Conservation (phyloP, 2,113 vertebrate genomes). For the Melierax canorus region DNA sequence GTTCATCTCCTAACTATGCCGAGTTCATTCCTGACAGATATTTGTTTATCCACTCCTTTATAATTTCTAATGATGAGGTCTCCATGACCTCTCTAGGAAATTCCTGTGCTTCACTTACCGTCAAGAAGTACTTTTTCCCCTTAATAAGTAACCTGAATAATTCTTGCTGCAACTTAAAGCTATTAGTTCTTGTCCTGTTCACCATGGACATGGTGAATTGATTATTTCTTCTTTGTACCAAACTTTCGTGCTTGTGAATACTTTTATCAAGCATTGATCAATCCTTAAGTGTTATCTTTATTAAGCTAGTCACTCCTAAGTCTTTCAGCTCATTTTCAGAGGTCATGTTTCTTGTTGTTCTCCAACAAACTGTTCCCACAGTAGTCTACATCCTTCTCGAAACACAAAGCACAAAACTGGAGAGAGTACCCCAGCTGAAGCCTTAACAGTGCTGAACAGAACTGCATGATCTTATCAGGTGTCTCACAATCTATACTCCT, state of each 20-base stretch:
- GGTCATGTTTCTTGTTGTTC: neutral
- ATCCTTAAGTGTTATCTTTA: neutral
- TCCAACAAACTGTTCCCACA: neutral
- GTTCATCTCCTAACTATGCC: neutral
- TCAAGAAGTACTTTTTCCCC: neutral
- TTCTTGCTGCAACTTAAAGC: neutral
- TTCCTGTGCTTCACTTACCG: slow-evolving; percentile 43
- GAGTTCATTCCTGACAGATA: neutral
- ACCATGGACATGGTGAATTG: neutral
- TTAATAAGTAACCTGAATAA: slow-evolving; percentile 37
- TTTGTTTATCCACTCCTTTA: slow-evolving; percentile 24
- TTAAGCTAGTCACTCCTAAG: neutral
- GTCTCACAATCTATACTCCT: neutral
- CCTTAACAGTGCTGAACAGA: neutral
- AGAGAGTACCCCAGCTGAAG: neutral
- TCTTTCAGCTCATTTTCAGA: neutral
- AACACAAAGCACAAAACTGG: neutral
- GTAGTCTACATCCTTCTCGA: neutral
- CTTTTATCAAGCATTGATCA: neutral
- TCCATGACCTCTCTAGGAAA: slow-evolving; percentile 44
- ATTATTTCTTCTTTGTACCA: neutral
- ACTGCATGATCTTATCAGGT: neutral
- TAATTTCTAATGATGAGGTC: slow-evolving; percentile 9
- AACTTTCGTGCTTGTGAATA: neutral
- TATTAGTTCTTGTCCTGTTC: neutral